phyloP scores from a whole-genome alignment of 2,888 invertebrate species.

The Watsonalla binaria region DNA sequence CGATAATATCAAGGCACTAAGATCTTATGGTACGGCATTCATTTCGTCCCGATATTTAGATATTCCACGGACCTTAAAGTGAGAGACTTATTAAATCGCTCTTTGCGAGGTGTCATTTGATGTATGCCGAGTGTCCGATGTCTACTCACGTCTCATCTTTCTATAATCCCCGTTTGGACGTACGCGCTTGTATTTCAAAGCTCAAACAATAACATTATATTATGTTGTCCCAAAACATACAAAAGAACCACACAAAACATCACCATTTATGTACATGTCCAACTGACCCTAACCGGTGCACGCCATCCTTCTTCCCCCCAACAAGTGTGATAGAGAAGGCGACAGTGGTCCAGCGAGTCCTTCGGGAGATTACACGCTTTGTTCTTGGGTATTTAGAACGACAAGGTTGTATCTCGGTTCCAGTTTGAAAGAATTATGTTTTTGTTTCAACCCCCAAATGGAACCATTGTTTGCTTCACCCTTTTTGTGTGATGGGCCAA shows the following conservation, averaged over 20 bases:
- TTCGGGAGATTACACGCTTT: slow-evolving; percentile 17
- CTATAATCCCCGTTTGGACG: too few species aligned
- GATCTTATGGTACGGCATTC: too few species aligned
- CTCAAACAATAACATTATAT: background rate
- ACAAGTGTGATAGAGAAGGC: slow-evolving; percentile 14
- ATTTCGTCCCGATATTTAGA: too few species aligned
- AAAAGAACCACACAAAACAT: slow-evolving; percentile 12
- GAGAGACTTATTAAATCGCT: too few species aligned
- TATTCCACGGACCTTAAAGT: too few species aligned
- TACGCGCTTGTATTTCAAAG: too few species aligned
- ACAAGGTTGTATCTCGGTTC: slow-evolving; percentile 1
- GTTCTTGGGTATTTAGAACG: slow-evolving; percentile 5
- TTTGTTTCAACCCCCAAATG: background rate
- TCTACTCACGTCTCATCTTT: too few species aligned
- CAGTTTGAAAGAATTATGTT: background rate
- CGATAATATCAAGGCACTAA: too few species aligned
- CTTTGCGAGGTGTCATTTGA: too few species aligned
- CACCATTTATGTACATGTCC: slow-evolving; percentile 7
- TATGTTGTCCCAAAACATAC: background rate
- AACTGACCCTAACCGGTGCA: slow-evolving; percentile 18
- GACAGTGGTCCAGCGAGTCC: slow-evolving; percentile 20
- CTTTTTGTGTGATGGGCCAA: slow-evolving; percentile 1
- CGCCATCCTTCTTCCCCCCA: slow-evolving; percentile 12
- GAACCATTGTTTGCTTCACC: background rate
- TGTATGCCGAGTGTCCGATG: too few species aligned